Base-by-base conservation (phyloP, 2,797 vertebrate genomes). In the Eupleurogrammus muticus region DNA sequence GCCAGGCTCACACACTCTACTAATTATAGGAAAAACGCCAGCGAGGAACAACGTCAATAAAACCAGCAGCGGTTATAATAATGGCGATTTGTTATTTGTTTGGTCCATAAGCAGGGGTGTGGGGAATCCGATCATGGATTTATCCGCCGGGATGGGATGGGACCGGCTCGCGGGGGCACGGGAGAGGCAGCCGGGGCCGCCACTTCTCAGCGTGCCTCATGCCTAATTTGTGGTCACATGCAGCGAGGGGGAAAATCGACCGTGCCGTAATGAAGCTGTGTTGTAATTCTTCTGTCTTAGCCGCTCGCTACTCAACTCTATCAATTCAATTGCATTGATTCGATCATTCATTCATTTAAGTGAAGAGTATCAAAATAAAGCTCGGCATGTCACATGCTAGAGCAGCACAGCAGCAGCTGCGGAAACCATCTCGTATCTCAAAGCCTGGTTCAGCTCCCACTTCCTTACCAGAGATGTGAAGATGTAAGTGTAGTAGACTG, bases 401-500 rank as follows among this genome's bases (percentile, higher is more conserved):
- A 79, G 5, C 9, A 66, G 20, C 28, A 58, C 38, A 23, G 12
- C 14, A 20, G 69, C 28, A 68, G 73, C 64, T 59, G 57, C 74
- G 36, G 74, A 72, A 64, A 59, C 57, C 56, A 56, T 38, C 32
- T 66, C 51, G 51, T 9, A 21, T 49, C 28, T 47, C 48, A 78
- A 78, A 49, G 48, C 42, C 56, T 34, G 57, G 50, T 47, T 12
- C 19, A 17, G 52, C 13, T 17, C 17, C 23, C 9, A 59, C 82
- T 71, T 81, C 52, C 96, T 98, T 96, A 99, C 97, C 97, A 99
- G 95, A 81, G 97, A 98, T 75, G 98, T 99, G 95, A 99, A 97
- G 95, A 99, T 99, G 93, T 99, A 99, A 11, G 97, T 99, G 92
- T 99, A 99, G 93, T 98, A 98, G 89, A 96, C 94, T 19, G 97